Percentiles rank a stretch among this genome's conserved stretches.
Evolutionary conservation across 2,888 invertebrate species (phyloP).

Genomic region (Acanthoscelides obtectus): DNA sequence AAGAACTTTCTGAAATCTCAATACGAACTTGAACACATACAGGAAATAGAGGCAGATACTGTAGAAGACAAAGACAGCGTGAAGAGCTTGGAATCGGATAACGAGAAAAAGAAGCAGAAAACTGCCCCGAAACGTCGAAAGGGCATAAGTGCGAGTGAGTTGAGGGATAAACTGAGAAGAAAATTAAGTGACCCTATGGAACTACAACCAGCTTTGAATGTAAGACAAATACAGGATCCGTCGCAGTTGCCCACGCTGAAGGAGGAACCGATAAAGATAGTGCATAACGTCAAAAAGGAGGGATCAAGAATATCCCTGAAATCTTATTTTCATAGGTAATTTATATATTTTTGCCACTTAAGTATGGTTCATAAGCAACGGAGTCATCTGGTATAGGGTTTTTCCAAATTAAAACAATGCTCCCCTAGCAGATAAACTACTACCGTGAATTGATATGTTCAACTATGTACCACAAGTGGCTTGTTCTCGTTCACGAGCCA

Average conservation of each 20-base stretch:
- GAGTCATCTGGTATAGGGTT: too few relatives aligned
- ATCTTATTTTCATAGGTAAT: slow-evolving; percentile 25
- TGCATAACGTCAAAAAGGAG: slow-evolving; percentile 35
- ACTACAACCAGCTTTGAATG: slow-evolving; percentile 21
- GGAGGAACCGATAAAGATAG: slow-evolving; percentile 27
- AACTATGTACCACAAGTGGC: too few relatives aligned
- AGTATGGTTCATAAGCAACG: too few relatives aligned
- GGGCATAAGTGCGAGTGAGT: background rate
- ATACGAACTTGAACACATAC: slow-evolving; percentile 26
- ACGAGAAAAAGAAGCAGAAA: background rate
- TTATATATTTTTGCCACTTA: too few relatives aligned
- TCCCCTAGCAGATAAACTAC: too few relatives aligned
- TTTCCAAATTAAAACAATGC: too few relatives aligned
- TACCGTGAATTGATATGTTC: too few relatives aligned
- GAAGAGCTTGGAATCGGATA: slow-evolving; percentile 2
- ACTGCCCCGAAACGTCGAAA: background rate
- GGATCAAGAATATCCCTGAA: slow-evolving; percentile 45
- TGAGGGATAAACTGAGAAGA: slow-evolving; percentile 1
- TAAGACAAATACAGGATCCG: slow-evolving; percentile 22
- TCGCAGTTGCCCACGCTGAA: slow-evolving; percentile 1
- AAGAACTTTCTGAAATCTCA: slow-evolving; percentile 36
- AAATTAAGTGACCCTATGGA: slow-evolving; percentile 8
- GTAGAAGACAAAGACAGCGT: slow-evolving; percentile 12
- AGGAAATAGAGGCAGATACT: slow-evolving; percentile 15
- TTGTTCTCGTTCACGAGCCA: too few relatives aligned